Evolutionary conservation across 2,797 vertebrate species (phyloP).

Genomic region (Tenualosa ilisha): DNA sequence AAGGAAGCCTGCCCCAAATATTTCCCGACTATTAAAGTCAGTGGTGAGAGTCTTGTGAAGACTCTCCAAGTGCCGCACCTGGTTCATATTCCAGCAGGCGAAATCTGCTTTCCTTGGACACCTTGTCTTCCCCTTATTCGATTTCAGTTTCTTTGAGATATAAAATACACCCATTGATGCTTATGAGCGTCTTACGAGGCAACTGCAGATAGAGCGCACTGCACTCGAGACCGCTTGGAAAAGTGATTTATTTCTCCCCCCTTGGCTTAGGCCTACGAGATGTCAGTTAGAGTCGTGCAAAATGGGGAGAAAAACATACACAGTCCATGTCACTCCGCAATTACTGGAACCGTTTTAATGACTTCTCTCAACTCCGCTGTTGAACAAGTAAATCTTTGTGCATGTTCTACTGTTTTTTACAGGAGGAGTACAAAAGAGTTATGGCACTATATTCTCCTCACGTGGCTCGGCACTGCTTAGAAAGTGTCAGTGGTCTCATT

Average conservation of each 20-base stretch:
- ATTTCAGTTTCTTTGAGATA: constrained; percentile 68
- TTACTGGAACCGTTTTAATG: constrained; percentile 60
- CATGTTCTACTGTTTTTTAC: constrained; percentile 63
- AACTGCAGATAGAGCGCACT: constrained; percentile 47
- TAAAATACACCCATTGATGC: constrained; percentile 61
- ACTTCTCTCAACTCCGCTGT: constrained; percentile 47
- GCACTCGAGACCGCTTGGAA: constrained; percentile 51
- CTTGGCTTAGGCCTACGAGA: constrained; percentile 54
- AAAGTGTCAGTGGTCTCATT: constrained; percentile 54
- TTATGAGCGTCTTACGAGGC: constrained; percentile 56
- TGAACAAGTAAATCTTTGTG: constrained; percentile 56
- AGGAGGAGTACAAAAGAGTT: constrained; percentile 58
- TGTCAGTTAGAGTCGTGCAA: constrained; percentile 44
- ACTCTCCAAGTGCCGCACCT: constrained; percentile 71
- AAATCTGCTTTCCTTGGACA: constrained; percentile 74
- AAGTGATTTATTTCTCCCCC: constrained; percentile 60
- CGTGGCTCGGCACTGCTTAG: constrained; percentile 51
- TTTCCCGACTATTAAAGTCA: constrained; percentile 62
- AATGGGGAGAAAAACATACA: constrained; percentile 49
- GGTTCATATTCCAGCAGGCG: constrained; percentile 64
- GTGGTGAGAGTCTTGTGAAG: constrained; percentile 68
- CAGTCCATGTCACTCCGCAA: constrained; percentile 52
- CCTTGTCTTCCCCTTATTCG: constrained; percentile 66
- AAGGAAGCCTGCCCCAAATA: constrained; percentile 55
- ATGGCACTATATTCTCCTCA: constrained; percentile 43